Evolutionary conservation across 2,113 vertebrate genomes (phyloP).

Genomic region (Sminthopsis crassicaudata): DNA sequence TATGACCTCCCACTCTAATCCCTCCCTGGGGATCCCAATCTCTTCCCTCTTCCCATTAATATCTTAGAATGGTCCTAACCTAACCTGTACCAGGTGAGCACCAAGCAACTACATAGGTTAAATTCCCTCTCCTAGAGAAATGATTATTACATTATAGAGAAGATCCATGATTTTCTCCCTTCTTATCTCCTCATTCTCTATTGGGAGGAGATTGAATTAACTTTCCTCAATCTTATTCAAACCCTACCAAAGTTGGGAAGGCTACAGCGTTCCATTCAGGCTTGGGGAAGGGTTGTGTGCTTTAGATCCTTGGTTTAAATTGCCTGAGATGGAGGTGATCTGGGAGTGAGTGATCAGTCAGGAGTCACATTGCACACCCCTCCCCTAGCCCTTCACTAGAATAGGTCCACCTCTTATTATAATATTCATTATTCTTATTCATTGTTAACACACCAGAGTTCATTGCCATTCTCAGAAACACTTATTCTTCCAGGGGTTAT

Average conservation of each 20-base stretch:
- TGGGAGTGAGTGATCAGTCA: too few species aligned
- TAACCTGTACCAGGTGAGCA: not conserved
- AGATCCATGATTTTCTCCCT: not conserved
- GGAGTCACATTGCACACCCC: too few species aligned
- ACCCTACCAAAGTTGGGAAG: not conserved
- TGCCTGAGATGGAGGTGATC: too few species aligned
- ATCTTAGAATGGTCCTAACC: not conserved
- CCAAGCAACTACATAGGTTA: not conserved
- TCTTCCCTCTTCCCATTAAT: not conserved
- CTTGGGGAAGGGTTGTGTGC: too few species aligned
- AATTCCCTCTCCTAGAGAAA: not conserved
- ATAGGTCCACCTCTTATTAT: too few species aligned
- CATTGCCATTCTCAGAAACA: too few species aligned
- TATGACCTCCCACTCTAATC: not conserved
- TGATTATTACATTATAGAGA: not conserved
- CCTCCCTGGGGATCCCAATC: not conserved
- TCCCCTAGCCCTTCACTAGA: too few species aligned
- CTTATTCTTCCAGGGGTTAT: too few species aligned
- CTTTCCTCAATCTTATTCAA: not conserved
- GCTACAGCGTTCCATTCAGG: too few species aligned
- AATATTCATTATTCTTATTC: too few species aligned
- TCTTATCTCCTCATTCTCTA: not conserved
- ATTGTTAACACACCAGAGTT: too few species aligned
- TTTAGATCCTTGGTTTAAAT: too few species aligned
- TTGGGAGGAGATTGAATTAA: not conserved